A percentile compares a stretch with the other conserved stretches of the same genome.
Evolutionary conservation across 2,797 vertebrate genomes (phyloP).

Genomic region (Sebastes melanostomus): DNA sequence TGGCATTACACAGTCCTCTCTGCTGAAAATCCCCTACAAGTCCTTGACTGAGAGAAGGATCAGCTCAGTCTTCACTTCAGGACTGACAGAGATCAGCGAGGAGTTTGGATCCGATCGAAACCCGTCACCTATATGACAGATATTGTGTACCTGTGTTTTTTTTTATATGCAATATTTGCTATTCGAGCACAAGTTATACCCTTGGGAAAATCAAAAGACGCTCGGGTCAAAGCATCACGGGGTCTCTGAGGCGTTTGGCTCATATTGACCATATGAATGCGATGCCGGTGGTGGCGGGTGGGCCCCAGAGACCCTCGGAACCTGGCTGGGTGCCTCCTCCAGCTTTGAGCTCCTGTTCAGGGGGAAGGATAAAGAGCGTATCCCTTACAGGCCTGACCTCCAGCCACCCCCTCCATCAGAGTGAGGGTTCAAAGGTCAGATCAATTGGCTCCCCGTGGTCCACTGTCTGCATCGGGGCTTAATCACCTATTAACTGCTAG

Average conservation of each 20-base stretch:
- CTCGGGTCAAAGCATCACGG: conserved; percentile 59
- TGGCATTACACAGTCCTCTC: conserved; percentile 71
- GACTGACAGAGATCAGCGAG: conserved; percentile 38
- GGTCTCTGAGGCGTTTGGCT: conserved; percentile 80
- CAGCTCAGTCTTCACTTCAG: conserved; percentile 50
- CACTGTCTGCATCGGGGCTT: conserved; percentile 90
- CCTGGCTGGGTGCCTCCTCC: conserved; percentile 88
- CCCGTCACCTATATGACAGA: background rate
- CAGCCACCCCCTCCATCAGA: conserved; percentile 89
- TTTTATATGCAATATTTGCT: conserved; percentile 6
- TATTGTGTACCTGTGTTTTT: background rate
- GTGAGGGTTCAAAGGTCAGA: conserved; percentile 88
- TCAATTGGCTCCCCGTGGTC: conserved; percentile 91
- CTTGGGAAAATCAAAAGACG: conserved; percentile 62
- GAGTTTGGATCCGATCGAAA: conserved; percentile 3
- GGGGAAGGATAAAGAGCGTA: conserved; percentile 94
- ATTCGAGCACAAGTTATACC: conserved; percentile 12
- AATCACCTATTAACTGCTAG: conserved; percentile 93
- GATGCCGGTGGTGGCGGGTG: conserved; percentile 66
- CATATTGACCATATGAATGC: conserved; percentile 89
- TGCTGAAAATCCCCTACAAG: conserved; percentile 68
- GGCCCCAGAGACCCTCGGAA: conserved; percentile 85
- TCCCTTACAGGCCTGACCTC: conserved; percentile 98
- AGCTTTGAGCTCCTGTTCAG: conserved; percentile 92
- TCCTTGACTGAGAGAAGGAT: conserved; percentile 69